phyloP scores from a whole-genome alignment of 2,888 invertebrate species.

The Lithodes maja region DNA sequence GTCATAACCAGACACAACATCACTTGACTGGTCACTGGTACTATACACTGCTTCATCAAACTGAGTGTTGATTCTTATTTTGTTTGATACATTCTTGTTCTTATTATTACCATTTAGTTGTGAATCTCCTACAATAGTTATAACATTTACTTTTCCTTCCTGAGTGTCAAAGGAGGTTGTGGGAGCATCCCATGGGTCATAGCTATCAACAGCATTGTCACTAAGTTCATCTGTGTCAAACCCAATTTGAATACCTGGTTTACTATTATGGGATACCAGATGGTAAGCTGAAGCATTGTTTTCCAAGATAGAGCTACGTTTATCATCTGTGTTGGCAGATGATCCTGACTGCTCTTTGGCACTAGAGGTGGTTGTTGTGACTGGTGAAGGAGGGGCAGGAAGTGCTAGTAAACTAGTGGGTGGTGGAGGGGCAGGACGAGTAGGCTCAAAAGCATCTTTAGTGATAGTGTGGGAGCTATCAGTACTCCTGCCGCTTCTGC shows the following conservation, averaged over 20 bases:
- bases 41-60: conserved; percentile 14
- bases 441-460: conserved; percentile 59
- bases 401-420: conserved; percentile 17
- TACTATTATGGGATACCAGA: conserved; percentile 27
- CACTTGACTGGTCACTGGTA: background rate
- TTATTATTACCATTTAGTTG: background rate
- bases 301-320: conserved; percentile 41
- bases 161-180: conserved; percentile 27
- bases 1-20: conserved; percentile 9
- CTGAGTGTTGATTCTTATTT: conserved; percentile 41
- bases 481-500: conserved; percentile 59
- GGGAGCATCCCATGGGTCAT: conserved; percentile 48
- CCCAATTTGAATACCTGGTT: background rate
- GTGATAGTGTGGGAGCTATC: conserved; percentile 68
- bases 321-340: conserved; percentile 30
- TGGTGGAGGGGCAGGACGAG: conserved; percentile 54
- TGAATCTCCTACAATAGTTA: conserved; percentile 48
- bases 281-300: conserved; percentile 57
- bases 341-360: conserved; percentile 39
- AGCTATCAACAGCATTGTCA: conserved; percentile 65
- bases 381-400: conserved; percentile 8
- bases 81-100: conserved; percentile 13
- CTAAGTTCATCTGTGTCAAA: conserved; percentile 70
- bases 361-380: conserved; percentile 28
- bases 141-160: conserved; percentile 57